Evolutionary conservation across 1,140 invertebrate genomes (phyloP).

Genomic region (Caenorhabditis inopinata): DNA sequence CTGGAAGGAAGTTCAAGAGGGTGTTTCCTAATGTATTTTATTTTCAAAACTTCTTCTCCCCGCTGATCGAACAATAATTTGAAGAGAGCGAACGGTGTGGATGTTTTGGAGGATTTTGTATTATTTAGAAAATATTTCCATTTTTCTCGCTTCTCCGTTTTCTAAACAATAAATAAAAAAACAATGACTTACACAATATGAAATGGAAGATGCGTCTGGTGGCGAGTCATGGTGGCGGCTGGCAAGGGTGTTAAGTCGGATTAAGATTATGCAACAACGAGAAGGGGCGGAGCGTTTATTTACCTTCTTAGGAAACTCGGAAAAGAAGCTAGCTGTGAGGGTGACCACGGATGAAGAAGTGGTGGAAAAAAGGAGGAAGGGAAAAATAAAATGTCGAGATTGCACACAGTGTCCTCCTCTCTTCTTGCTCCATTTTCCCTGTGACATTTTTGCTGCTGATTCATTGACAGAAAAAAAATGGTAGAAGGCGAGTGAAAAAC

Average conservation of each 20-base stretch:
- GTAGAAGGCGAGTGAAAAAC: neutral
- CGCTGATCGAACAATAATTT: neutral
- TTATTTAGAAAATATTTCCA: neutral
- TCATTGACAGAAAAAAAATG: too few relatives aligned
- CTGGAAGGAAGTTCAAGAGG: slow-evolving; percentile 48
- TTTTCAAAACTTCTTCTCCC: neutral
- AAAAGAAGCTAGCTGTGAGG: too few relatives aligned
- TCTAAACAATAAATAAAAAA: neutral
- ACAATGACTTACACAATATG: slow-evolving; percentile 6
- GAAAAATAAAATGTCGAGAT: neutral
- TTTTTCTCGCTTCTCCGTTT: neutral
- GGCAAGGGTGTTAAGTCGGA: too few relatives aligned
- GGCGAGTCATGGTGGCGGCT: neutral
- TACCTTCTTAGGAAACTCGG: too few relatives aligned
- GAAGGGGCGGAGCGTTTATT: too few relatives aligned
- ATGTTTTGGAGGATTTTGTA: neutral
- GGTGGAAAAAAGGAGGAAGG: neutral
- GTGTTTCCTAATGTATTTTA: too few relatives aligned
- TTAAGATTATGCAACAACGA: too few relatives aligned
- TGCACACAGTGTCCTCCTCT: neutral
- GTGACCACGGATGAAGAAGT: too few relatives aligned
- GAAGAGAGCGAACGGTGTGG: neutral
- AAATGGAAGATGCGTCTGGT: slow-evolving; percentile 10
- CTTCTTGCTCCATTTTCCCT: neutral
- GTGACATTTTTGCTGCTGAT: neutral